A percentile compares a stretch with the other conserved stretches of the same genome.
These are phyloP conservation scores for Meteorus sp. DNA, from an alignment of 1,140 invertebrate species.

Conservation along the genomic window DNA sequence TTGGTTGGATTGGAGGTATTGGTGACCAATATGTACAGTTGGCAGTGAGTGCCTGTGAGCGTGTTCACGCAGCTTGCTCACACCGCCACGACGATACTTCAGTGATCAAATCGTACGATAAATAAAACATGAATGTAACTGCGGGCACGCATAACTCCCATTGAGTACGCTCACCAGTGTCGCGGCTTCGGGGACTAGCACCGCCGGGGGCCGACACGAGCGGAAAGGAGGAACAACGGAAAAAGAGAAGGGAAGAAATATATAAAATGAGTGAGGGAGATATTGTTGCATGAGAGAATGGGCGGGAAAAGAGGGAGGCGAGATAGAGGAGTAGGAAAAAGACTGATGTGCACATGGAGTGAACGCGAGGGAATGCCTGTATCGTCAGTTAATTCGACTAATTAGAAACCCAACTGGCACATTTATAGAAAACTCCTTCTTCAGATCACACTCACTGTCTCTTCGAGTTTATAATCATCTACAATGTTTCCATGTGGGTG, in stretches of 20 bases:
- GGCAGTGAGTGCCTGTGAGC: background rate
- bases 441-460: background rate
- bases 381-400: slow-evolving; percentile 25
- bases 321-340: background rate
- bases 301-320: too few species aligned
- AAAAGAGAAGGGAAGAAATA: background rate
- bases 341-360: background rate
- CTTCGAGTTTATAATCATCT: too few species aligned
- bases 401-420: slow-evolving; percentile 11
- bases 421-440: slow-evolving; percentile 11
- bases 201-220: background rate
- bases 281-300: too few species aligned
- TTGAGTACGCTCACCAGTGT: background rate
- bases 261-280: background rate
- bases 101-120: slow-evolving; percentile 1
- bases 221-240: background rate
- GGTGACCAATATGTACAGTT: background rate
- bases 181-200: background rate
- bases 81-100: background rate
- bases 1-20: background rate
- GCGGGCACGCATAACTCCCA: slow-evolving; percentile 2
- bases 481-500: too few species aligned
- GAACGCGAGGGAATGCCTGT: background rate
- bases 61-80: background rate
- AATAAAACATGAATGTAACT: slow-evolving; percentile 7